Conservation (phyloP, 2,888 invertebrate species). For the Spilarctia lutea region DNA sequence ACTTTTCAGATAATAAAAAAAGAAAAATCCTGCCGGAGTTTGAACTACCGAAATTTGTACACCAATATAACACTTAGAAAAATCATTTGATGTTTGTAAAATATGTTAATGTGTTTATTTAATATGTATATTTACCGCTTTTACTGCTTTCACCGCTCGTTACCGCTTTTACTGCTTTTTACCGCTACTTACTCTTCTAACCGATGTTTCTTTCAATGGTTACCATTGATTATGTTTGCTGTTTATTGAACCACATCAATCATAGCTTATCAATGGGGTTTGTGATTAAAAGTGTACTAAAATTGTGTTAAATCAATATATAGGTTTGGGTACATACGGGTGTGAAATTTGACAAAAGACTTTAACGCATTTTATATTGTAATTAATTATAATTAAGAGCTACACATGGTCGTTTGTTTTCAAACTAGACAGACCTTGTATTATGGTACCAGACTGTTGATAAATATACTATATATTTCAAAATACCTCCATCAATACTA, state of each 20-base stretch:
- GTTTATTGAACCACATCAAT: slow-evolving; percentile 58
- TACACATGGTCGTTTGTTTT: too few species aligned
- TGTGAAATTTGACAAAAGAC: background rate
- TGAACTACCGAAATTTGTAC: background rate
- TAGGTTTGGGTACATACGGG: slow-evolving; percentile 44
- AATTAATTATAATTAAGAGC: too few species aligned
- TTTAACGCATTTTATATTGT: background rate
- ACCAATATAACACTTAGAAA: background rate
- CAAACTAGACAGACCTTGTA: too few species aligned
- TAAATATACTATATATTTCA: too few species aligned
- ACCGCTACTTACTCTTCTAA: slow-evolving; percentile 27
- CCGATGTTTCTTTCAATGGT: slow-evolving; percentile 9
- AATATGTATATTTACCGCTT: slow-evolving; percentile 21
- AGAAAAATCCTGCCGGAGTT: too few species aligned
- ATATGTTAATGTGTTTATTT: slow-evolving; percentile 19
- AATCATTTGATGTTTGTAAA: background rate
- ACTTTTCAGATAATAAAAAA: too few species aligned
- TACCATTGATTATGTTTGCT: slow-evolving; percentile 25
- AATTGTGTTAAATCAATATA: slow-evolving; percentile 69
- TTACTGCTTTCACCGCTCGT: slow-evolving; percentile 12
- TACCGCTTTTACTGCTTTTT: slow-evolving; percentile 20
- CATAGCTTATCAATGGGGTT: slow-evolving; percentile 51
- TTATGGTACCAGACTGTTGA: too few species aligned
- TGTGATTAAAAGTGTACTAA: slow-evolving; percentile 59
- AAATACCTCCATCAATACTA: too few species aligned